Evolutionary conservation across 2,797 vertebrate genomes (phyloP).

Genomic region (Phoeniculus purpureus): DNA sequence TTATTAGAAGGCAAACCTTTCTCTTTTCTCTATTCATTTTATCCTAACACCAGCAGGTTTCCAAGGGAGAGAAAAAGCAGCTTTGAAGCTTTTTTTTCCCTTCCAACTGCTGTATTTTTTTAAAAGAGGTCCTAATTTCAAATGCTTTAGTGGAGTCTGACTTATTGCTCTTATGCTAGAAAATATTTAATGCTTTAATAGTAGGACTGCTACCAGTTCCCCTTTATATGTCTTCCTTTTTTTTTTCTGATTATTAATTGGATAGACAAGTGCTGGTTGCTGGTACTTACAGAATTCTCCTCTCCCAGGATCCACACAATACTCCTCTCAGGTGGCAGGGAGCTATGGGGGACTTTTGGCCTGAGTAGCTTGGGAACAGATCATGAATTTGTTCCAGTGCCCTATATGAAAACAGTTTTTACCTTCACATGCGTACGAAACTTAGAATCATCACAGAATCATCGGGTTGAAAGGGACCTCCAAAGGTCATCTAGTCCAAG

Average conservation of each 20-base stretch:
- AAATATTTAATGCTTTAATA: conserved; percentile 58
- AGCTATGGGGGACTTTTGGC: conserved; percentile 22
- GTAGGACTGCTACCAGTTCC: neutral
- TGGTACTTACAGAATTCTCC: neutral
- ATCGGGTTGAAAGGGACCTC: too few relatives aligned
- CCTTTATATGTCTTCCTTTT: conserved; percentile 33
- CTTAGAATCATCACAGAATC: neutral
- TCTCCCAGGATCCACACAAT: neutral
- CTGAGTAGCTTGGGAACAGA: conserved; percentile 5
- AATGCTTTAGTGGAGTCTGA: conserved; percentile 68
- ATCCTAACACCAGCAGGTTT: conserved; percentile 76
- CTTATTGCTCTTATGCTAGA: conserved; percentile 55
- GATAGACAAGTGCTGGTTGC: conserved; percentile 4
- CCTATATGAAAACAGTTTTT: neutral
- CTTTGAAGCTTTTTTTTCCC: conserved; percentile 74
- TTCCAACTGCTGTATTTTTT: conserved; percentile 48
- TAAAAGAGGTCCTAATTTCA: conserved; percentile 60
- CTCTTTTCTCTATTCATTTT: conserved; percentile 75
- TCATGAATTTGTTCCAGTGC: neutral
- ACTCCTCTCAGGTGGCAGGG: conserved; percentile 12
- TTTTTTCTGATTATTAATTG: conserved; percentile 56
- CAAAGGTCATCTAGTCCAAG: too few relatives aligned
- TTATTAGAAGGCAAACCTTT: conserved; percentile 81
- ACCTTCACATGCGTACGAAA: neutral
- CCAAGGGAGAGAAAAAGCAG: conserved; percentile 72